Base-by-base conservation (phyloP, 1,140 invertebrate genomes). In the Danaus plexippus region DNA sequence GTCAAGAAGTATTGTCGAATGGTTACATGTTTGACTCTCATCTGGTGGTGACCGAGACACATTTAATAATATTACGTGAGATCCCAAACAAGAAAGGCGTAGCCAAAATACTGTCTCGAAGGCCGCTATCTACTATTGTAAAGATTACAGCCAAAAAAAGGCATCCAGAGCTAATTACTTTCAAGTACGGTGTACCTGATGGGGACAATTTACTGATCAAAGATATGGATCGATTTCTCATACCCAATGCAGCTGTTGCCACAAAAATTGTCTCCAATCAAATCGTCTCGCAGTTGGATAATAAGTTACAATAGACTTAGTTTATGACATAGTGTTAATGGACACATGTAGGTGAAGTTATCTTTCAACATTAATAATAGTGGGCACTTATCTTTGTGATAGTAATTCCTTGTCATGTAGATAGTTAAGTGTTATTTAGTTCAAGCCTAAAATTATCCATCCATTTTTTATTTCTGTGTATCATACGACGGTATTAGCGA, bases 141-240 rank as follows among this genome's bases (percentile, higher is more conserved):
- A 97, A 96, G 89, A 99, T 99, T 58, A 98, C 97, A 1, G 97
- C 96, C 9, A 96, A 97, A 78, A 97, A 98, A 79, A 92, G 93
- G 54, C 92, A 96, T 83, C 96, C 97, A 0, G 95, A 98, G 81
- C 86, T 98, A 57, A 98, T 99, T 59, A 98, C 97, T 4, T 98
- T 98, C 78, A 97, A 97, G 81, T 97, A 97, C 76, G 96, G 96
- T 11, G 90, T 92, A 32, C 91, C 92, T 48, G 90, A 91, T 71
- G 93, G 92, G 32, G 93, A 94, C 58, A 91, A 91, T 15, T 83
- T 93, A 50, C 87, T 91, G 32, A 93, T 95, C 52, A 88, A 86
- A 68, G 96, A 97, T 82, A 94, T 97, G 91, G 96, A 98, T 87
- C 92, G 93, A 63, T 97, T 98, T 88, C 88, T 97, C 52, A 97